Evolutionary conservation across 2,888 invertebrate species (phyloP).

Genomic region (Kryphioiulus occultus): DNA sequence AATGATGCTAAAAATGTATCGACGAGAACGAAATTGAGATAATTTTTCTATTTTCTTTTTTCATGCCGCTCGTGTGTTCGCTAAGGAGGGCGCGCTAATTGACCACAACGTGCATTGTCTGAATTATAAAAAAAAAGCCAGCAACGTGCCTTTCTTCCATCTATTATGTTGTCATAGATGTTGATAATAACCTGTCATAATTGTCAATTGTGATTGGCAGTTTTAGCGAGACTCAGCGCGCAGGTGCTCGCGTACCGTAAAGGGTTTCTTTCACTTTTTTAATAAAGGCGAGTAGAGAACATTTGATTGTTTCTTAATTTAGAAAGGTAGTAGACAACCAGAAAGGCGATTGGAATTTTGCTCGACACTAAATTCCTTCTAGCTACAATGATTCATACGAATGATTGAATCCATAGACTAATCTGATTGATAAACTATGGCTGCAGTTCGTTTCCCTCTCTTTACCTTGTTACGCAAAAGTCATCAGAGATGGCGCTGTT

Average conservation of each 20-base stretch:
- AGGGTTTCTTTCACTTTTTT: neutral
- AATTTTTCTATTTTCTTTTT: neutral
- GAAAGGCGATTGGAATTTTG: slow-evolving; percentile 26
- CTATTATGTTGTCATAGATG: slow-evolving; percentile 47
- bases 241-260: neutral
- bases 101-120: slow-evolving; percentile 16
- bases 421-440: neutral
- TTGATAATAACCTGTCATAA: slow-evolving; percentile 46
- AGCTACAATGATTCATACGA: neutral
- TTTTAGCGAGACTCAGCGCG: neutral
- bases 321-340: neutral
- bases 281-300: neutral
- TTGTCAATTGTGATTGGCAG: slow-evolving; percentile 45
- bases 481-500: too few species aligned
- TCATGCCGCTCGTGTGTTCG: neutral
- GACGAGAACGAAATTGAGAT: neutral
- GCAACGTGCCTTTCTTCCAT: slow-evolving; percentile 45
- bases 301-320: slow-evolving; percentile 30
- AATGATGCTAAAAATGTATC: neutral
- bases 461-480: too few species aligned
- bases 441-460: too few species aligned
- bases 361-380: neutral
- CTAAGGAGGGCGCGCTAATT: neutral
- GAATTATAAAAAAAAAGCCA: neutral
- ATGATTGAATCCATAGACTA: neutral